Evolutionary conservation across 2,113 vertebrate genomes (phyloP).

Genomic region (Passer domesticus): DNA sequence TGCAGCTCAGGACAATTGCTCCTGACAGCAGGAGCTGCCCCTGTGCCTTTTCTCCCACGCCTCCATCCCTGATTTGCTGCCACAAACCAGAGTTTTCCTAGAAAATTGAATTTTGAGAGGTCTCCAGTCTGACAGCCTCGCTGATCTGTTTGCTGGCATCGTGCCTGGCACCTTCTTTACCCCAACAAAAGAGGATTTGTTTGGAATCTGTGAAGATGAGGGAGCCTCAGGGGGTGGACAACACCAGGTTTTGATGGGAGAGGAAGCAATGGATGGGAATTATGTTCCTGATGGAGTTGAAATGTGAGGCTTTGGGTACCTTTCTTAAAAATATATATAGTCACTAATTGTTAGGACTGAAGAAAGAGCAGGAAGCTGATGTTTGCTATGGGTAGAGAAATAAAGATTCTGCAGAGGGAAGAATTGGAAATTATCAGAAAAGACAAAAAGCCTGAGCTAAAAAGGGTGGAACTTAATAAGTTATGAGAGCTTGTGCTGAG

Average conservation of each 20-base stretch:
- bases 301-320: background rate
- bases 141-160: background rate
- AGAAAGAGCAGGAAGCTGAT: background rate
- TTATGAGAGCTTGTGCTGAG: background rate
- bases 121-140: background rate
- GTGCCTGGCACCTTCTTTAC: background rate
- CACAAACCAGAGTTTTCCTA: background rate
- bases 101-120: background rate
- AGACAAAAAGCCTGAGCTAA: background rate
- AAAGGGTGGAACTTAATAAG: background rate
- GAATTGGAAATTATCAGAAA: background rate
- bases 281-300: background rate
- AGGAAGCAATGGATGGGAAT: background rate
- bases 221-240: background rate
- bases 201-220: background rate
- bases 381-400: background rate
- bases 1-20: background rate
- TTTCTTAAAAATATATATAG: accelerated
- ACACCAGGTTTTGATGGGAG: background rate
- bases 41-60: background rate
- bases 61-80: background rate
- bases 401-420: background rate
- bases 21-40: background rate
- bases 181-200: background rate
- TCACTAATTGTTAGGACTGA: background rate